These are phyloP conservation scores for Smutsia temminckii DNA, from an alignment of 2,797 vertebrate genomes.

Conservation along the genomic window DNA sequence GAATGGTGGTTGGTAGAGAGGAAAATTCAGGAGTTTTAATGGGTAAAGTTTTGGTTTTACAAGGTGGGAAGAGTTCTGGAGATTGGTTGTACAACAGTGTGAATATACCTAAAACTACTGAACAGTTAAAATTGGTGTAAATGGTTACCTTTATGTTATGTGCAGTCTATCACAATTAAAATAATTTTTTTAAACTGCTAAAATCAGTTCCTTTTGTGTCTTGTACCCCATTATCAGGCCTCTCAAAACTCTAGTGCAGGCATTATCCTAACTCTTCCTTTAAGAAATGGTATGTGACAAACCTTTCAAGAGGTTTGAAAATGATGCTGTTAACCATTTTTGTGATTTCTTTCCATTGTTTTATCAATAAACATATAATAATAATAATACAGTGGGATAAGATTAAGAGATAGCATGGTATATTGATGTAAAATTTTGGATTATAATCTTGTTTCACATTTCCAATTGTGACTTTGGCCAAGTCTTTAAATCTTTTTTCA, in stretches of 20 bases:
- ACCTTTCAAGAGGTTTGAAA: not conserved
- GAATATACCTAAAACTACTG: not conserved
- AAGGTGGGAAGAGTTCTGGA: not conserved
- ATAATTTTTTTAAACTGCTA: not conserved
- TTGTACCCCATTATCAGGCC: not conserved
- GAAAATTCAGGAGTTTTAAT: not conserved
- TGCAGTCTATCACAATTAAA: not conserved
- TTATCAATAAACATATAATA: not conserved
- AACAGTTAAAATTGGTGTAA: not conserved
- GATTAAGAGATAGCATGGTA: not conserved
- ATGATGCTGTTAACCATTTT: not conserved
- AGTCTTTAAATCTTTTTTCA: not conserved
- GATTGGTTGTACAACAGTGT: not conserved
- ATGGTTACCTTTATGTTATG: not conserved
- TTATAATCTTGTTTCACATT: not conserved
- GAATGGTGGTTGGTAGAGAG: not conserved
- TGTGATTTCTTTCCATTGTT: not conserved
- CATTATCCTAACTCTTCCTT: not conserved
- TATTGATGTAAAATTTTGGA: not conserved
- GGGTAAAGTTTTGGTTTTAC: not conserved
- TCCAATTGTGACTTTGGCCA: not conserved
- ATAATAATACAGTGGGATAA: not conserved
- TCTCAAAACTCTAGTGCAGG: not conserved
- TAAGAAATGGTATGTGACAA: not conserved
- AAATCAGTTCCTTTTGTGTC: not conserved